Evolutionary conservation across 2,113 vertebrate genomes (phyloP).

Genomic region (Oostethus manadensis): DNA sequence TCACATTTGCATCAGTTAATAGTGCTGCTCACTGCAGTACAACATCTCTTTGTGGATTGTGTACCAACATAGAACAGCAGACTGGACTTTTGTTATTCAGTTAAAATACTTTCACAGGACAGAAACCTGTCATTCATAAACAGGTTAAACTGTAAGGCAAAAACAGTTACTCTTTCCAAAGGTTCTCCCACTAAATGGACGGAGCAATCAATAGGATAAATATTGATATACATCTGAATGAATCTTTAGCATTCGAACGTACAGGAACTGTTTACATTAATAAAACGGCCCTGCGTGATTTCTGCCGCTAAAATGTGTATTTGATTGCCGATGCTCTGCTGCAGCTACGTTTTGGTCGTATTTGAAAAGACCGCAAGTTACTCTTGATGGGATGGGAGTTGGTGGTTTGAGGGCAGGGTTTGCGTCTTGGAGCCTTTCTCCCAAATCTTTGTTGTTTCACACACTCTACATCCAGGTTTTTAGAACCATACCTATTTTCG

Average conservation of each 20-base stretch:
- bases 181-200: background rate
- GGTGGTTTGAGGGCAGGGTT: conserved; percentile 70
- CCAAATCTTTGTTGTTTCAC: conserved; percentile 77
- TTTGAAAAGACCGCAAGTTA: conserved; percentile 47
- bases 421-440: conserved; percentile 67
- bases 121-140: conserved; percentile 6
- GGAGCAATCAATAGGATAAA: background rate
- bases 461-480: conserved; percentile 65
- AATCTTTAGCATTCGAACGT: conserved; percentile 9
- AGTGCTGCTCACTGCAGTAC: conserved; percentile 2
- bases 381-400: conserved; percentile 72
- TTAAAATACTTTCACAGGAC: conserved; percentile 11
- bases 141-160: conserved; percentile 15
- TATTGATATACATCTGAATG: background rate
- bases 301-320: conserved; percentile 70
- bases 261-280: background rate
- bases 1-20: conserved; percentile 3
- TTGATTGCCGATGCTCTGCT: conserved; percentile 69
- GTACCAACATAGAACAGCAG: conserved; percentile 10
- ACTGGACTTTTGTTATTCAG: background rate
- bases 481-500: conserved; percentile 98
- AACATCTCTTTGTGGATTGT: conserved; percentile 17
- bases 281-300: background rate
- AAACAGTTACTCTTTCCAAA: background rate
- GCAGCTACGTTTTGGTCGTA: conserved; percentile 72